Base-by-base conservation (phyloP, 2,797 vertebrate species). In the Catostomus latipinnis region DNA sequence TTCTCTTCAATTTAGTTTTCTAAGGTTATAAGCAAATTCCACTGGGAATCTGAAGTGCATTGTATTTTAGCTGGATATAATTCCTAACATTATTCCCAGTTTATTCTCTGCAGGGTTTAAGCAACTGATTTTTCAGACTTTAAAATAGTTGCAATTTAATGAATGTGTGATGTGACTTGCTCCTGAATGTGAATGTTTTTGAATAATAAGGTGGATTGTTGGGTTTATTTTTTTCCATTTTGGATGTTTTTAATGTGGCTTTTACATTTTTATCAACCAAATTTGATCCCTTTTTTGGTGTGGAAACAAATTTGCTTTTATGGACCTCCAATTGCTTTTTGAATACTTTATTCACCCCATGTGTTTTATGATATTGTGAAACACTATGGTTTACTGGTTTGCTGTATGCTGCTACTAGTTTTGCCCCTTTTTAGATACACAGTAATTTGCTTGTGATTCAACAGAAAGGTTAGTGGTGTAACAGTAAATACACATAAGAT, bases 341-440 rank as follows among this genome's bases (percentile, higher is more conserved):
- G 6, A 5, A 18, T 53, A 53, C 1, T 63, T 8, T 62, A 48
- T 76, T 12, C 63, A 68, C 16, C 12, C 53, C 13, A 46, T 54
- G 6, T 71, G 22, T 54, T 14, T 46, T 54, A 22, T 62, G n/a
- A 6, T 54, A 54, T 71, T 71, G 18, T 78, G 9, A 60, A 56
- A 45, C 16, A 67, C 43, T 58, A 22, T 53, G 46, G 14, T 7
- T 66, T 14, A 76, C 22, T 34, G 34, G 11, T 66, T 3, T 5
- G 62, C 74, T 68, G 6, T 76, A 22, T 11, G 45, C 52, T 34
- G 46, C 75, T 70, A 43, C 50, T 60, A 76, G 45, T 67, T 76
- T n/a, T 68, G 12, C 65, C 45, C 18, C 58, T 76, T 34, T 34
- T 34, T 34, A 46, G 45, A 53, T 22, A 22, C 74, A 22, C 45